These are phyloP conservation scores for Ips typographus DNA, from an alignment of 1,140 invertebrate species.

Conservation along the genomic window DNA sequence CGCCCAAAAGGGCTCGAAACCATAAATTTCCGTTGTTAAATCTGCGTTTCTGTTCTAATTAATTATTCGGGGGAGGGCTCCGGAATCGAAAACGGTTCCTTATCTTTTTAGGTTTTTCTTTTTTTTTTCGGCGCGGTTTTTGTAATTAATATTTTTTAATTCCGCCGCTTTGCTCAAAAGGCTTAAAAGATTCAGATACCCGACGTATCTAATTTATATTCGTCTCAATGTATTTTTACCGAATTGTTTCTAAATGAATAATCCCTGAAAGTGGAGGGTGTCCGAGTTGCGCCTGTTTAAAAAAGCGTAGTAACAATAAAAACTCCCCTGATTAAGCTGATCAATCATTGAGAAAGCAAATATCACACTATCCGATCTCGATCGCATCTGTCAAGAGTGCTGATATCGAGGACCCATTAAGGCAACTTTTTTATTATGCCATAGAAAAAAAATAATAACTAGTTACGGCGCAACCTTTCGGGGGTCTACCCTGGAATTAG, in stretches of 20 bases:
- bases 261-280: too few species aligned
- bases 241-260: not conserved
- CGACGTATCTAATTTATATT: conserved; percentile 7
- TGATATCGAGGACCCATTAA: conserved; percentile 5
- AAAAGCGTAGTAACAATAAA: conserved; percentile 4
- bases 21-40: conserved; percentile 35
- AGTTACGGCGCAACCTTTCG: conserved; percentile 18
- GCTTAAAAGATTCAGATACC: conserved; percentile 5
- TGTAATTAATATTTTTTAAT: conserved; percentile 29
- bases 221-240: not conserved
- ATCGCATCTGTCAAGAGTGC: conserved; percentile 20
- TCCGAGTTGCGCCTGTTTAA: too few species aligned
- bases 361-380: conserved; percentile 2
- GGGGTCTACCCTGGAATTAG: conserved; percentile 15
- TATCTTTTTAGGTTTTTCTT: conserved; percentile 22
- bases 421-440: conserved; percentile 13
- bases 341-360: conserved; percentile 17
- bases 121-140: conserved; percentile 2
- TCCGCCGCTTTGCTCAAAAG: not conserved
- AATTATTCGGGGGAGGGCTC: conserved; percentile 20
- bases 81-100: conserved; percentile 27
- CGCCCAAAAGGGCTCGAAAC: conserved; percentile 33
- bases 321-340: not conserved
- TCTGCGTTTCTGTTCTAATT: conserved; percentile 35
- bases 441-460: conserved; percentile 20